A percentile compares a stretch with the other conserved stretches of the same genome.
Conservation (phyloP, 2,888 invertebrate species). For the Hemicrepidius hirtus region DNA sequence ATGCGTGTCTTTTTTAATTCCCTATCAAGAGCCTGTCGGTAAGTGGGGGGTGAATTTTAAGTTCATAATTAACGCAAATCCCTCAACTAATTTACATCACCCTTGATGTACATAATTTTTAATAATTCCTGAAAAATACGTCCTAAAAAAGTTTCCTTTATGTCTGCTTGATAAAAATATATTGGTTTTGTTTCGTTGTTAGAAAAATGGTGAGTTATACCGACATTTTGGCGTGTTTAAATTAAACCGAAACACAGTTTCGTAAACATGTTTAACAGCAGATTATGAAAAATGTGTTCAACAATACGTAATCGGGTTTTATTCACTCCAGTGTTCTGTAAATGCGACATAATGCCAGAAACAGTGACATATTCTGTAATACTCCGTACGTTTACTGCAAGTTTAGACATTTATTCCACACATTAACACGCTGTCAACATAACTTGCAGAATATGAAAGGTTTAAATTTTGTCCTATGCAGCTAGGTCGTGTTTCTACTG, state of each 20-base stretch:
- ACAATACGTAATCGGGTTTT: background rate
- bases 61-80: constrained; percentile 13
- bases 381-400: constrained; percentile 33
- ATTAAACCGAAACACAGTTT: background rate
- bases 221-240: background rate
- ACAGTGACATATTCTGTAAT: constrained; percentile 37
- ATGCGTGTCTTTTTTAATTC: constrained; percentile 13
- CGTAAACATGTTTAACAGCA: background rate
- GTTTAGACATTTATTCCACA: constrained; percentile 36
- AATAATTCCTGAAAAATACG: background rate
- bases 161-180: too few relatives aligned
- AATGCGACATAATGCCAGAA: constrained; percentile 30
- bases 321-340: constrained; percentile 7
- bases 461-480: constrained; percentile 24
- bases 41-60: constrained; percentile 4
- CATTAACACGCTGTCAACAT: constrained; percentile 38
- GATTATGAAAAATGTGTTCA: constrained; percentile 3
- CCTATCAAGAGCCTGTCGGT: background rate
- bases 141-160: too few relatives aligned
- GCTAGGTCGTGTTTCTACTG: constrained; percentile 13
- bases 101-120: constrained; percentile 12
- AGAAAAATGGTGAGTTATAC: background rate
- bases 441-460: constrained; percentile 38
- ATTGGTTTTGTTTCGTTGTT: background rate
- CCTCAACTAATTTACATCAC: constrained; percentile 10